Evolutionary conservation across 2,113 vertebrate species (phyloP).

Genomic region (Lepisosteus oculatus): DNA sequence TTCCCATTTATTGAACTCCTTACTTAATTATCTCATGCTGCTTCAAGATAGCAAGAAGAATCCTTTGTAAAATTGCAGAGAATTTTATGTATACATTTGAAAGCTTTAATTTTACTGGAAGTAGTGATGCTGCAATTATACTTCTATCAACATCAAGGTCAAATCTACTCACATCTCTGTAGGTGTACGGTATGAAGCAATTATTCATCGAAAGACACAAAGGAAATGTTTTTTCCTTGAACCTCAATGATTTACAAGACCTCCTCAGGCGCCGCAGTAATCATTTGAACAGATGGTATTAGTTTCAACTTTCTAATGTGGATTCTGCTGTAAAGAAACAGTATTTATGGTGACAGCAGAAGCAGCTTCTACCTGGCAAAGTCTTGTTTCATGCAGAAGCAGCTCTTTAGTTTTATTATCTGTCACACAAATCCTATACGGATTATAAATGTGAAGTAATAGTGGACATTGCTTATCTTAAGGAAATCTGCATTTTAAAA

Average conservation of each 20-base stretch:
- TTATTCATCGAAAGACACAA: conserved; percentile 18
- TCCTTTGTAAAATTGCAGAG: background rate
- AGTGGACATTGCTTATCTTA: no score
- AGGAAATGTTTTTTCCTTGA: conserved; percentile 13
- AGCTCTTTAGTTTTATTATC: no score
- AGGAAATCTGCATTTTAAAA: no score
- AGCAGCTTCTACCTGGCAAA: no score
- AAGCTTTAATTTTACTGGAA: conserved; percentile 16
- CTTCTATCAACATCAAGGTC: conserved; percentile 20
- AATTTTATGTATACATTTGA: background rate
- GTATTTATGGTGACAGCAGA: no score
- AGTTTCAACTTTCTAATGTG: conserved; percentile 17
- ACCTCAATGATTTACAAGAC: conserved; percentile 16
- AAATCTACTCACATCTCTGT: conserved; percentile 18
- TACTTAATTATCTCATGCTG: conserved; percentile 10
- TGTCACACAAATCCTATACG: no score
- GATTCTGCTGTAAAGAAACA: no score
- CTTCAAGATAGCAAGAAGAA: conserved; percentile 11
- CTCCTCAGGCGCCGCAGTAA: conserved; percentile 19
- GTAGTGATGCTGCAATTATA: conserved; percentile 4
- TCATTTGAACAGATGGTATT: conserved; percentile 35
- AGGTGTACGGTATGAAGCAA: conserved; percentile 17
- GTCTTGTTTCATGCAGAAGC: no score
- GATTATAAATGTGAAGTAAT: no score
- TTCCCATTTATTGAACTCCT: background rate